Evolutionary conservation across 2,888 invertebrate species (phyloP), one percentile per base, ranked within the genome.

Genomic region (Leptogaster cylindrica): DNA sequence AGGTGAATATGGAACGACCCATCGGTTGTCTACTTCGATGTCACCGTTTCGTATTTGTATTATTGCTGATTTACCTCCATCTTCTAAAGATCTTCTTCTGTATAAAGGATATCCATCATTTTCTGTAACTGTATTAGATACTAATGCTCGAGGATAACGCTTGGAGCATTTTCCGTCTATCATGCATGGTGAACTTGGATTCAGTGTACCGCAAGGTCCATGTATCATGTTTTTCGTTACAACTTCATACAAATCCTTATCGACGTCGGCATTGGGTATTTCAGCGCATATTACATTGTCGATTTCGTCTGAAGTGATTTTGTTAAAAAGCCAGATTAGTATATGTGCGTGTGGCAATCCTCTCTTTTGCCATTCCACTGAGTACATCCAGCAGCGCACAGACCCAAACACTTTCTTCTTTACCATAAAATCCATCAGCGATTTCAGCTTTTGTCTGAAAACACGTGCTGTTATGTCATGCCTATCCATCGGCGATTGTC

Each of bases 141-240:
- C 41, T 3, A 76, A 72, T 33, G 16, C 36, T 52, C 73, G 68
- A 65, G 75, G 75, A 70, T 73, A 76, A 12, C 70, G 69, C 66
- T 75, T 74, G 5, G 70, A 68, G 72, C 81, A 82, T 61, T 71
- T 73, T 1, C 75, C 76, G 36, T 77, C 73, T 20, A 71, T 69
- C 78, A 80, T 81, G 72, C 81, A 82, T 3, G 77, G 76, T 18
- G 76, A 75, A 33, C 72, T 71, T 4, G 39, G 58, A 71, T 78
- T 77, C 2, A 74, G 58, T 5, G 16, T 23, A 10, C 77, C 77
- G 71, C 77, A 78, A 10, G 77, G 77, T 4, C 77, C 77, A 73
- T 79, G 77, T 18, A 77, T 75, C 75, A 77, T 70, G 70, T 73
- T 67, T 64, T 44, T 64, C 41, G 36, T 71, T 58, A 77, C 71